A percentile compares a stretch with the other conserved stretches of the same genome.
Evolutionary conservation across 1,140 invertebrate genomes (phyloP).

Genomic region (Saccostrea echinata): DNA sequence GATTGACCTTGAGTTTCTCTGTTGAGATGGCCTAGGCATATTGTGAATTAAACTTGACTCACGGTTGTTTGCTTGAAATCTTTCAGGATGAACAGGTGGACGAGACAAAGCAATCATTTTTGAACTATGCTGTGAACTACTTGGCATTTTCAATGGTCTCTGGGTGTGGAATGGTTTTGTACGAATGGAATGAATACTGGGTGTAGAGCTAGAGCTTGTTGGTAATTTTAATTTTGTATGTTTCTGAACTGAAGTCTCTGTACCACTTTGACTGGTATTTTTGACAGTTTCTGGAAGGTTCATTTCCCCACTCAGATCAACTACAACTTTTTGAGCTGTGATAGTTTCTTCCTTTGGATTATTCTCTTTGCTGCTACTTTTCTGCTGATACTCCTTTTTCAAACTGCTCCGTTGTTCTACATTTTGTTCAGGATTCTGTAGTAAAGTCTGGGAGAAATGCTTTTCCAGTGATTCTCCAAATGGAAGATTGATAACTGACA

Average conservation of each 20-base stretch:
- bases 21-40: not conserved
- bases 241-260: not conserved
- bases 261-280: not conserved
- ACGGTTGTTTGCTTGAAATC: not conserved
- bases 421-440: not conserved
- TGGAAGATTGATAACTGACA: slow-evolving; percentile 11
- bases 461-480: slow-evolving; percentile 4
- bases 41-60: not conserved
- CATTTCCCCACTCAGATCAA: not conserved
- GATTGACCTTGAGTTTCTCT: slow-evolving; percentile 1
- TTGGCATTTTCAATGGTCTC: not conserved
- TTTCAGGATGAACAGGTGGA: not conserved
- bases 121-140: not conserved
- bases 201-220: not conserved
- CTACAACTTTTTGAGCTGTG: not conserved
- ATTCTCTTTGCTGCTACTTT: not conserved
- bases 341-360: not conserved
- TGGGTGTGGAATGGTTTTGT: not conserved
- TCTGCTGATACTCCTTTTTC: not conserved
- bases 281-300: not conserved
- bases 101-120: not conserved
- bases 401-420: not conserved
- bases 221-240: not conserved
- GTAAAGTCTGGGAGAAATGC: not conserved
- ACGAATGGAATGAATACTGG: not conserved